Base-by-base conservation (phyloP, 2,113 vertebrate species). In the Antechinus flavipes region DNA sequence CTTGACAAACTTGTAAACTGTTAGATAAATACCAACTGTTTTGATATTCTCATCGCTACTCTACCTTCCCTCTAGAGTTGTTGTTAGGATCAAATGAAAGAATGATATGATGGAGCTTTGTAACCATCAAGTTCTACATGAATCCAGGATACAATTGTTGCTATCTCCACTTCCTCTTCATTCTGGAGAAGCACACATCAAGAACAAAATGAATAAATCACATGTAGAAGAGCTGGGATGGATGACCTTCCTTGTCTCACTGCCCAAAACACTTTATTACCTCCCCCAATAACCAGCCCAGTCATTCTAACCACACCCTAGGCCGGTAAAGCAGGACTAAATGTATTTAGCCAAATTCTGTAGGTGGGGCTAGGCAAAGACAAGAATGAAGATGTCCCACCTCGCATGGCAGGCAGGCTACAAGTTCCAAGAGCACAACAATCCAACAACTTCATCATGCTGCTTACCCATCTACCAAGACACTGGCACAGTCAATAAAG, bases 61-160 rank as follows among this genome's bases (percentile, higher is more conserved):
- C 14, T 84, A 84, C 35, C 68, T 84, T n/a, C n/a, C 35, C 42
- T 16, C 35, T 42, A 84, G 7, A 84, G 68, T 42, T 84, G 68
- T 54, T 46, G 16, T 0, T 5, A 12, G 7, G 10, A 14, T 56
- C 90, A 30, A 16, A 27, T 0, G 19, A 89, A 3, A 22, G 19
- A 56, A 19, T 0, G 0, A 19, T 0, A 0, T 8, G 27, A 50
- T 35, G 50, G 49, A 50, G 3, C 26, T 30, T 16, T 52, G 27
- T 61, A 68, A 76, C 6, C 35, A 76, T 19, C 68, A n/a, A 22
- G 19, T 42, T 76, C 35, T 42, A 76, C 22, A 16, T n/a, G 68
- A n/a, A 22, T 76, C 16, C 6, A 22, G 16, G 35, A 76, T 42
- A 42, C 19, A 19, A 42, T 16, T 35, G 35, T 19, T 35, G 61